A percentile compares a stretch with the other conserved stretches of the same genome.
Conservation (phyloP, 1,140 invertebrate genomes). For the Euura lappo region DNA sequence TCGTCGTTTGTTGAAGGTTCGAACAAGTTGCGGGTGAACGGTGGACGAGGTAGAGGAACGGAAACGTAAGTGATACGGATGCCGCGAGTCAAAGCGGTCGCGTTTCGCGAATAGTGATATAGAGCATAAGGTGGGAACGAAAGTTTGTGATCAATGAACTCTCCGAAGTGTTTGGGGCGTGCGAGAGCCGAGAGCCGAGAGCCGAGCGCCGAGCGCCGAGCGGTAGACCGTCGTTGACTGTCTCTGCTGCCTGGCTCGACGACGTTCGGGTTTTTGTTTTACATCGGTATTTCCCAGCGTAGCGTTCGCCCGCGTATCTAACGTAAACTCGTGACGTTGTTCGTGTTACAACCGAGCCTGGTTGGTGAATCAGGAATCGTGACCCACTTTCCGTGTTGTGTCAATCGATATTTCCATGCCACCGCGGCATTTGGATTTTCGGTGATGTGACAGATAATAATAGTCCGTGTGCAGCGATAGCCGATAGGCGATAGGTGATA, state of each 20-base stretch:
- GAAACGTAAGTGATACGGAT: neutral
- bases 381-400: neutral
- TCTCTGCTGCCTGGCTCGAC: conserved; percentile 11
- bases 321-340: neutral
- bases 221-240: conserved; percentile 36
- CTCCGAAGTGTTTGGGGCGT: conserved; percentile 31
- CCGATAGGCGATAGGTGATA: neutral
- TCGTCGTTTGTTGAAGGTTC: neutral
- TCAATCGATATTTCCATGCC: neutral
- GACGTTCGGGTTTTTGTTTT: neutral
- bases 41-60: neutral
- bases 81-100: neutral
- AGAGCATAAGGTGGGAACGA: neutral
- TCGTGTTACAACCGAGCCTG: neutral
- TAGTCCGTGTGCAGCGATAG: no score
- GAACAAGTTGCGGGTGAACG: neutral
- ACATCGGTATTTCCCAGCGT: neutral
- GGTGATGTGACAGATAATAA: neutral
- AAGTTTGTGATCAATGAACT: conserved; percentile 53
- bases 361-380: neutral
- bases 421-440: neutral
- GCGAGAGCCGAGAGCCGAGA: conserved; percentile 26
- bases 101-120: neutral
- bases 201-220: conserved; percentile 27
- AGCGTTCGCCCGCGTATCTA: neutral